phyloP scores from a whole-genome alignment of 2,888 invertebrate species.

The Protonemura montana region DNA sequence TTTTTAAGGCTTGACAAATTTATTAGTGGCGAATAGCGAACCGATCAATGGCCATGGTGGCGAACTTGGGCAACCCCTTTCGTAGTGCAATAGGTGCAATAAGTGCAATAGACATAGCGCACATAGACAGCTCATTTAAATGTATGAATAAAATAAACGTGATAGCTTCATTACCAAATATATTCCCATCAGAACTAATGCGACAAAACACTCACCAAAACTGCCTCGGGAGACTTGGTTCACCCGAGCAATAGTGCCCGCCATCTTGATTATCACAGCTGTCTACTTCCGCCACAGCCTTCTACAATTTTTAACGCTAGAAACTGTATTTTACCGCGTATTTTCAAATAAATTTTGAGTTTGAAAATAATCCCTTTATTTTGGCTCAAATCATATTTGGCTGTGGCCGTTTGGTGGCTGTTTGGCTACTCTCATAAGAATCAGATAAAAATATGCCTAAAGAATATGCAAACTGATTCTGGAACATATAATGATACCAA shows the following conservation, averaged over 20 bases:
- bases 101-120: not conserved
- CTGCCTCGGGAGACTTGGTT: conserved; percentile 66
- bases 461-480: too few species aligned
- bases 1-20: not conserved
- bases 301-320: too few species aligned
- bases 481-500: too few species aligned
- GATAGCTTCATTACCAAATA: conserved; percentile 28
- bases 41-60: not conserved
- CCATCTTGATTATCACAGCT: conserved; percentile 66
- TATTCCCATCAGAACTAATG: not conserved
- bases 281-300: not conserved
- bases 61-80: conserved; percentile 58
- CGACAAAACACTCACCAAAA: conserved; percentile 65
- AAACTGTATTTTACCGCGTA: too few species aligned
- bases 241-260: conserved; percentile 74
- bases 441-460: too few species aligned
- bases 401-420: too few species aligned
- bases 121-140: conserved; percentile 49
- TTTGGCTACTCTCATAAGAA: too few species aligned
- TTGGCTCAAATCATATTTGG: too few species aligned
- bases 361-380: too few species aligned
- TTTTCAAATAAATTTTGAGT: too few species aligned
- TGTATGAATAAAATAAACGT: not conserved
- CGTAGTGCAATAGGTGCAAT: conserved; percentile 49
- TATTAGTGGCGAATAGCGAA: not conserved